Evolutionary conservation across 2,113 vertebrate genomes (phyloP), one percentile per base, ranked within the genome.

Genomic region (Pimephales promelas): DNA sequence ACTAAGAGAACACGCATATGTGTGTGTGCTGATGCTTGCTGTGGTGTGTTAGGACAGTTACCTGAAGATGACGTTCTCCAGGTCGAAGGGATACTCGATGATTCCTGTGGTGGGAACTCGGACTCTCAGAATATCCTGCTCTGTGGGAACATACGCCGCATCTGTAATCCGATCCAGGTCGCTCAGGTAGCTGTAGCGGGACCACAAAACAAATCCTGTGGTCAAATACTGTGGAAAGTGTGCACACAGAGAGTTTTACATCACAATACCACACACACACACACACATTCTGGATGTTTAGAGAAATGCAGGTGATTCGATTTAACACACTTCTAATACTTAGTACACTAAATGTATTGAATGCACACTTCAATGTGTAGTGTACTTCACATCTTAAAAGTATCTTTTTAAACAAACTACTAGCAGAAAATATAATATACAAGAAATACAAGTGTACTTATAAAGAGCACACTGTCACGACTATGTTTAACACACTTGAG

Each of bases 1-100:
- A 28, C 28, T 28, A 28, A 28, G 28, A 28, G 28, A 28, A 28
- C 28, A 28, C n/a, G n/a, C 28, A 28, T 28, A 28, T 28, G 28
- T 28, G 49, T 49, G 18, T 68, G 66, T 40, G 66, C 34, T 36
- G 34, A 5, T 40, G 36, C 34, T n/a, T n/a, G 6, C 7, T 73
- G 71, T 22, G 52, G 52, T 20, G 3, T 9, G 9, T 54, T 8
- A 54, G 8, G 40, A 26, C 1, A 84, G 18, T 95, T 76, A 98
- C 98, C 97, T 98, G 96, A 99, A 99, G 93, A 99, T 98, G 92
- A 98, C 97, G 0, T 96, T 99, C 90, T 99, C 96, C 94, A 99
- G 95, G 91, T 99, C 97, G 1, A 99, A 98, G 3, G 97, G 97
- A 89, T 99, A 99, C 88, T 95, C 94, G 18, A 94, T 95, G 88